Evolutionary conservation across 2,888 invertebrate genomes (phyloP), one percentile per base, ranked within the genome.

Genomic region (Buathra laborator): DNA sequence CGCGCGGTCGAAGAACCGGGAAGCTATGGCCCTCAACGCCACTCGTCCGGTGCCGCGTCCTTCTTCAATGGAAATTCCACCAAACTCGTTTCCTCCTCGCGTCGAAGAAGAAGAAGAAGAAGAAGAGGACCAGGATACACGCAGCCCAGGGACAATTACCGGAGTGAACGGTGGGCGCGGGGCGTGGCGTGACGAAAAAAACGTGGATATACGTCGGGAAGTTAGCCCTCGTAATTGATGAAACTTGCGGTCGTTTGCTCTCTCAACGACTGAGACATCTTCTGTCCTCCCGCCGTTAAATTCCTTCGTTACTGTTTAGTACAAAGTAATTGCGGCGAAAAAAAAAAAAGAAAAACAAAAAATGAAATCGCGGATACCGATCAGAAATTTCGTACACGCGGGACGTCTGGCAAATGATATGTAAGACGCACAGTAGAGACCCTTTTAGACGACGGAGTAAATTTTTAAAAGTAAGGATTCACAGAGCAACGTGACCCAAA

Each of bases 31-130:
- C 48, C 48, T 72, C 24, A 14, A 72, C 62, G 59, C 67, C 77
- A 37, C 72, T 74, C 68, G 68, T 71, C 46, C 62, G 70, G 37
- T 37, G 37, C 37, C 24, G 67, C 46, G 46, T 72, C 74, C 67
- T 77, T 43, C 68, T 70, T 78, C 81, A 78, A 84, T 84, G 84
- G 74, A 78, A 81, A 84, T 84, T 84, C 84, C 84, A 81, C 68
- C 46, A 74, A 84, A 84, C 84, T 84, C 81, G 81, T 84, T 81
- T 62, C 67, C 72, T 62, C 67, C 76, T 16, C 74, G 76, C 77
- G 44, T 44, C 68, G 68, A 76, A 43, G 62, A 70, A n/a, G 24
- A 53, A 53, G 62, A 62, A 62, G 32, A 59, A 24, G 62, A 32
- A 62, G 62, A 62, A 14, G 62, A 29, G 37, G 37, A 37, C 62